Evolutionary conservation across 2,113 vertebrate genomes (phyloP), one percentile per base, ranked within the genome.

Genomic region (Oncorhynchus keta): DNA sequence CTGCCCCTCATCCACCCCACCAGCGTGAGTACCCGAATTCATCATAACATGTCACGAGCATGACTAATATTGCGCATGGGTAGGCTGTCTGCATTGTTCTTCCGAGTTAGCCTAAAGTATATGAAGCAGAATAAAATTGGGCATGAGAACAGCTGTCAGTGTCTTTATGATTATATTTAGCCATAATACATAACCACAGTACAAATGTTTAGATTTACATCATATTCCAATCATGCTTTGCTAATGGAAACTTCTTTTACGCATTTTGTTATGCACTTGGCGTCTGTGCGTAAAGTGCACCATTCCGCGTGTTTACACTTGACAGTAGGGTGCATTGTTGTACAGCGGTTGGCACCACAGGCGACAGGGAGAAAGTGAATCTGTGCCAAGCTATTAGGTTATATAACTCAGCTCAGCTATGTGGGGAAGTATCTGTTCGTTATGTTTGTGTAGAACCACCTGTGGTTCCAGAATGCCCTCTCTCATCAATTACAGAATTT

Each of bases 1-100:
- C 83, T 99, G 78, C 97, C 97, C 11, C 90, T 97, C 74, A 91
- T 95, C 82, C 94, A 97, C 76, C 95, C 96, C 76, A 96, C 94
- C 88, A 99, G 95, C 3, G 97, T 99, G 90, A 99, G 97, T 99
- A 16, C 13, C 30, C 4, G 26, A 35, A 5, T 18, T 68, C 30
- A 3, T 5, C 20, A 61, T 61, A 20, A 18, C n/a, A 20, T 64
- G 61, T 64, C 6, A 24, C 16, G 11, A 64, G 61, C 11, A 18
- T 64, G 20, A 26, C 22, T 18, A 45, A 45, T 11, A 55, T 18
- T 55, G 51, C 51, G 14, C 14, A 55, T 55, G 51, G 51, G 51
- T 18, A 55, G 16, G 4, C 16, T 55, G 16, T 55, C 51, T 55
- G 51, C 16, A 2, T 55, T 55, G 16, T 55, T 55, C 51, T 16